Conservation (phyloP, 2,113 vertebrate genomes). For the Hymenochirus boettgeri region DNA sequence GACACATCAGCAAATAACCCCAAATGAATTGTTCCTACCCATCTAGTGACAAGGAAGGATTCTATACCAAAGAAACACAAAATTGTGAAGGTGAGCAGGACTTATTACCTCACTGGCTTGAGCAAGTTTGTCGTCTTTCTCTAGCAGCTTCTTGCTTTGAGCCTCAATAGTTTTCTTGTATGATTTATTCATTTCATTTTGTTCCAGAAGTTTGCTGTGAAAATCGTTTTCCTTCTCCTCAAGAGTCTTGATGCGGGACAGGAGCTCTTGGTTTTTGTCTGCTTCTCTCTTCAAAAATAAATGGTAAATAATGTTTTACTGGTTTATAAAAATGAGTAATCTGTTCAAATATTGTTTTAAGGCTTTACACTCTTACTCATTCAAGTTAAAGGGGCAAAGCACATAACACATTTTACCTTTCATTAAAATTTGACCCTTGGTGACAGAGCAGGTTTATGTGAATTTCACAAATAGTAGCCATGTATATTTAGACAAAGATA, state of each 20-base stretch:
- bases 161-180: conserved; percentile 70
- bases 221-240: conserved; percentile 72
- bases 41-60: too few relatives aligned
- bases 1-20: too few relatives aligned
- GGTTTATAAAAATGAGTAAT: too few relatives aligned
- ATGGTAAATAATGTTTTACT: not conserved
- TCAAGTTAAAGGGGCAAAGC: too few relatives aligned
- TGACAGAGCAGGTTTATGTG: too few relatives aligned
- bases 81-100: not conserved
- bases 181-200: conserved; percentile 65
- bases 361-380: too few relatives aligned
- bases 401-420: too few relatives aligned
- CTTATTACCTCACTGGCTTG: conserved; percentile 74
- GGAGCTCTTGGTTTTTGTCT: conserved; percentile 83
- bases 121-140: conserved; percentile 69
- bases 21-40: too few relatives aligned
- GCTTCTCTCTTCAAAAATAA: conserved; percentile 69
- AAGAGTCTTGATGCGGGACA: conserved; percentile 70
- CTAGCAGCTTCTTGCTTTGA: conserved; percentile 71
- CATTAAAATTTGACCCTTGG: too few relatives aligned
- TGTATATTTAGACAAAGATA: too few relatives aligned
- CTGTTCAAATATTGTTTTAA: too few relatives aligned
- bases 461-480: too few relatives aligned
- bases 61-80: not conserved
- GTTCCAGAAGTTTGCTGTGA: conserved; percentile 68